Base-by-base conservation (phyloP, 2,888 invertebrate genomes). In the Uloborus plumipes region DNA sequence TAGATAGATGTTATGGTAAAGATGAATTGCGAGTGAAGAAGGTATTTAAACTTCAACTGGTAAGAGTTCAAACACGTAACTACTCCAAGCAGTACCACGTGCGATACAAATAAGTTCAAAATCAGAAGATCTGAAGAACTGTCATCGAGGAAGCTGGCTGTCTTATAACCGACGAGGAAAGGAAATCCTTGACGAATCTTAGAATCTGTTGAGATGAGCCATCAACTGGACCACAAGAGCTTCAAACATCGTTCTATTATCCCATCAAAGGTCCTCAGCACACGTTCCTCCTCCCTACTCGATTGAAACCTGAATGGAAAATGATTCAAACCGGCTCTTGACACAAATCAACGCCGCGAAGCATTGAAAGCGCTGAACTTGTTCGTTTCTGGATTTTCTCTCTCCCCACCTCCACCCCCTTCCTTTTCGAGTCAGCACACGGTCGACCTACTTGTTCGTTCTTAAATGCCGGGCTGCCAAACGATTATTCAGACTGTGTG, bases 401-500 rank as follows among this genome's bases (percentile, higher is more conserved):
- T 9, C 55, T 20, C 16, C 55, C 55, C 13, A 15, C 55, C n/a
- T 59, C 66, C 66, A 15, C 61, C 39, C 51, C 73, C 20, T 16
- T 26, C 65, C 58, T 20, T 51, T 20, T 26, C 74, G 22, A 18
- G 49, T 22, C 39, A 15, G 22, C 59, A 67, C 62, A 79, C 67
- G 80, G 69, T 73, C 80, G 80, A 80, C 80, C 80, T 80, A 80
- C 53, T 80, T 80, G 80, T 74, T 59, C 67, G 65, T 49, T 64
- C 75, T 51, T 31, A 51, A 65, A 67, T 58, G 31, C 51, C 31
- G 58, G 49, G 59, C 22, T 58, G 58, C 49, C 50, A 53, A 47
- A 11, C 39, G 72, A 64, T 65, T 50, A 65, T 55, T 49, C 55
- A 39, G 66, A 39, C 49, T 20, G 67, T 31, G 55, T 47, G 66